These are phyloP conservation scores for Tetraodon nigroviridis DNA, from an alignment of 2,113 vertebrate genomes.

Conservation along the genomic window DNA sequence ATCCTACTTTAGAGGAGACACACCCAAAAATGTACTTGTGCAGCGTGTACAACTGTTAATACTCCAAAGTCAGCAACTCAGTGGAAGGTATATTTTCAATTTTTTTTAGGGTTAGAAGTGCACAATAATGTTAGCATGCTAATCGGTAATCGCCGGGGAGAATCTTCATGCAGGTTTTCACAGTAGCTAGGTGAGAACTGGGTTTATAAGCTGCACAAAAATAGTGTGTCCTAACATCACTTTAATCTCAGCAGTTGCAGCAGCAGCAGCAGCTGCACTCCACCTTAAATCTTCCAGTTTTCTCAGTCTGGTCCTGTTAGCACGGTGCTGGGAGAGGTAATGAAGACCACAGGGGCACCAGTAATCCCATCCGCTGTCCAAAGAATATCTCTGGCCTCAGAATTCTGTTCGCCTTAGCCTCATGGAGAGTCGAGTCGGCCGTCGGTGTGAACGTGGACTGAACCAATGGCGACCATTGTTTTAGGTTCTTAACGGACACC, in stretches of 20 bases:
- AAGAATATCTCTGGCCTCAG: constrained; percentile 39
- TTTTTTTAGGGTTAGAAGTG: too few species aligned
- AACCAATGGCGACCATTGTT: constrained; percentile 27
- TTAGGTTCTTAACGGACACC: constrained; percentile 46
- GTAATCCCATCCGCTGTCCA: constrained; percentile 55
- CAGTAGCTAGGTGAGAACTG: too few species aligned
- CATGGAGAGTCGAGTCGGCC: constrained; percentile 19
- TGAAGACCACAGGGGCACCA: constrained; percentile 53
- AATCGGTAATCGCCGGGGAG: too few species aligned
- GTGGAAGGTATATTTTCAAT: too few species aligned
- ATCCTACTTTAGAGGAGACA: background rate
- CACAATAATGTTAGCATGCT: too few species aligned
- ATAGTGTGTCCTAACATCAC: too few species aligned
- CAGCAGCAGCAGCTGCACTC: background rate
- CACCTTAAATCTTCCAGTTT: background rate
- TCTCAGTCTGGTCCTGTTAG: constrained; percentile 13
- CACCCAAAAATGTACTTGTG: background rate
- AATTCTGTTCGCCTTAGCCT: constrained; percentile 47
- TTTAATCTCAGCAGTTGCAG: background rate
- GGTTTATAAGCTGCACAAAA: too few species aligned
- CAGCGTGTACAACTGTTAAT: too few species aligned
- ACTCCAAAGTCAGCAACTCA: too few species aligned
- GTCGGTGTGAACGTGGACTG: constrained; percentile 32
- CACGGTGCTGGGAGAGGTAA: constrained; percentile 45
- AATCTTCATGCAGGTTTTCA: too few species aligned